These are phyloP conservation scores for Muraenolepis orangiensis DNA, from an alignment of 2,797 vertebrate species.

Conservation along the genomic window DNA sequence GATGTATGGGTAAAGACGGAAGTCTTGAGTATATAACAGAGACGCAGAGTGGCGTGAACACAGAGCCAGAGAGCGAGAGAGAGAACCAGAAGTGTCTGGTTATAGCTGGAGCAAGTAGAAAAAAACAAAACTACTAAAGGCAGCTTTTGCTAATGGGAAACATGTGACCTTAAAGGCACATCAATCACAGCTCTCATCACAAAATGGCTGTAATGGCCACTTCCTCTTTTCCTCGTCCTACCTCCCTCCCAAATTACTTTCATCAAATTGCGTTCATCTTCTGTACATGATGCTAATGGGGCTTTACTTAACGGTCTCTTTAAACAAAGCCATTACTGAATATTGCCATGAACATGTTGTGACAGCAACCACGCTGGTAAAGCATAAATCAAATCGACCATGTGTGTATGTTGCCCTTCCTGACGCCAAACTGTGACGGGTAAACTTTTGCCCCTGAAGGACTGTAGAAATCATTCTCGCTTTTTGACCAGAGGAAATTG, in stretches of 20 bases:
- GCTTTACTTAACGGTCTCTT: neutral
- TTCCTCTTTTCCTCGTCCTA: conserved; percentile 11
- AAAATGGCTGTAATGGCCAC: conserved; percentile 27
- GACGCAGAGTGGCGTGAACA: no score
- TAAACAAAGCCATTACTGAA: neutral
- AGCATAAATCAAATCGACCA: neutral
- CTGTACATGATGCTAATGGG: neutral
- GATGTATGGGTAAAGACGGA: neutral
- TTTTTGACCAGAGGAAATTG: conserved; percentile 23
- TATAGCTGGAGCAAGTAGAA: no score
- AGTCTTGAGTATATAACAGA: no score
- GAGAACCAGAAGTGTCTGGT: no score
- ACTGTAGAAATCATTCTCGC: conserved; percentile 8
- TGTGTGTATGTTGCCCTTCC: neutral
- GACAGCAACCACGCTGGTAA: conserved; percentile 6
- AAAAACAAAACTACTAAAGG: neutral
- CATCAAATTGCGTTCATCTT: neutral
- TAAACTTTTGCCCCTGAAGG: conserved; percentile 28
- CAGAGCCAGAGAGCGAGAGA: no score
- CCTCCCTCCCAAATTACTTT: neutral
- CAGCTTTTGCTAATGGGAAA: conserved; percentile 20
- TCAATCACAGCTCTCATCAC: conserved; percentile 20
- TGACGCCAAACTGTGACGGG: conserved; percentile 26
- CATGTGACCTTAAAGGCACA: conserved; percentile 22
- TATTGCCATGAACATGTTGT: neutral